Conservation (phyloP, 2,113 vertebrate genomes). For the Cochlearius cochlearius region DNA sequence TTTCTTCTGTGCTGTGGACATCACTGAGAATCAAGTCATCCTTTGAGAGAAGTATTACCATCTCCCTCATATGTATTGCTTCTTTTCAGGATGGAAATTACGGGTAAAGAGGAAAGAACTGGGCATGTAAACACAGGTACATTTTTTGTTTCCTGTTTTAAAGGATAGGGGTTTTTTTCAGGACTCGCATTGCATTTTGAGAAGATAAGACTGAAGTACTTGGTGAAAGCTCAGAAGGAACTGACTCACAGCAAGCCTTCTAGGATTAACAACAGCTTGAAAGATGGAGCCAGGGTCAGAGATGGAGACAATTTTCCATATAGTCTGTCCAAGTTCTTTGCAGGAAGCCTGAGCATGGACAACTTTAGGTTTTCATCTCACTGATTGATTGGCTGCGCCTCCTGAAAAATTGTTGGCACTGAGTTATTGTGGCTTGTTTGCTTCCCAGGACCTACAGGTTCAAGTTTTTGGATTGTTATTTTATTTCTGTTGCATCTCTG, state of each 20-base stretch:
- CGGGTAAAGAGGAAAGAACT: accelerated
- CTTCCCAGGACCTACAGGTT: neutral
- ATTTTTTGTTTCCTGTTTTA: neutral
- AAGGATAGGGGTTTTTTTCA: neutral
- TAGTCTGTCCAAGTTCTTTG: neutral
- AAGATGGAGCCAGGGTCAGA: neutral
- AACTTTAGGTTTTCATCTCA: neutral
- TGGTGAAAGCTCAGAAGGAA: neutral
- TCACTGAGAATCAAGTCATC: accelerated
- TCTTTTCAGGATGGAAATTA: neutral
- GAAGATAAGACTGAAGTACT: neutral
- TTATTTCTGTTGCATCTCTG: neutral
- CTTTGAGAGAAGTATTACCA: accelerated
- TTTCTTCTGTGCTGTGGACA: neutral
- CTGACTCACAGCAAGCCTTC: neutral
- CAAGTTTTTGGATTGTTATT: accelerated
- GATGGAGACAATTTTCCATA: neutral
- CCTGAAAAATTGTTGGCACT: neutral
- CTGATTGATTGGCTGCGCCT: neutral
- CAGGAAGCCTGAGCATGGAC: neutral
- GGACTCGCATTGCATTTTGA: accelerated
- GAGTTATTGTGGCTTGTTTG: neutral
- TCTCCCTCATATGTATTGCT: accelerated
- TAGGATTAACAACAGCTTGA: neutral
- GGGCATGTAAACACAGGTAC: accelerated